These are phyloP conservation scores for Proisotoma minuta DNA, from an alignment of 2,888 invertebrate genomes.

Conservation along the genomic window DNA sequence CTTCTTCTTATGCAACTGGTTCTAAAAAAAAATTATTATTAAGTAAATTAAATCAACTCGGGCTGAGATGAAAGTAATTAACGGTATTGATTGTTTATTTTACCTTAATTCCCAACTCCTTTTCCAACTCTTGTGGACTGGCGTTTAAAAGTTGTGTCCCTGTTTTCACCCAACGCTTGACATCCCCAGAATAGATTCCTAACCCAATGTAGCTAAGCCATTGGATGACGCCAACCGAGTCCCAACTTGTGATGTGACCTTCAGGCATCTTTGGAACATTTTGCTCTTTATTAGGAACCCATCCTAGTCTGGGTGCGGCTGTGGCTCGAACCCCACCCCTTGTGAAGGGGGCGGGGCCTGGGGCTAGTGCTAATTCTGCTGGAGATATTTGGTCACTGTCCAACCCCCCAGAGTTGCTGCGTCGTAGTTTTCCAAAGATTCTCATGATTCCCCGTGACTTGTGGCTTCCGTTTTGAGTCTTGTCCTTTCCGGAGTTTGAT, in stretches of 20 bases:
- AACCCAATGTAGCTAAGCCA: slow-evolving; percentile 76
- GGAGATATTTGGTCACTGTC: slow-evolving; percentile 56
- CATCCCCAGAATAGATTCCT: slow-evolving; percentile 72
- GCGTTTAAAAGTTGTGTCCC: slow-evolving; percentile 75
- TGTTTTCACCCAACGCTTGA: slow-evolving; percentile 75
- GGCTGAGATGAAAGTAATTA: not conserved
- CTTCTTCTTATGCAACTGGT: slow-evolving; percentile 86
- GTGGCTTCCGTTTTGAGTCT: slow-evolving; percentile 39
- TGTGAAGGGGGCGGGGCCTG: slow-evolving; percentile 33
- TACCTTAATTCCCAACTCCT: slow-evolving; percentile 62
- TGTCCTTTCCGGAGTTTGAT: slow-evolving; percentile 19
- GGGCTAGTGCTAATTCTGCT: slow-evolving; percentile 19
- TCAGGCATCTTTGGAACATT: slow-evolving; percentile 54
- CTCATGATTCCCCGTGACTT: slow-evolving; percentile 44
- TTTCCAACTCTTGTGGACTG: slow-evolving; percentile 77
- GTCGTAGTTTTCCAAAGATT: slow-evolving; percentile 53
- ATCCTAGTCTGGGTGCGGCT: slow-evolving; percentile 66
- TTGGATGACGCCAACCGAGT: slow-evolving; percentile 70
- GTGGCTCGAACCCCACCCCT: slow-evolving; percentile 68
- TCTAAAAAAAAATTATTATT: slow-evolving; percentile 49
- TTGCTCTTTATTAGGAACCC: slow-evolving; percentile 51
- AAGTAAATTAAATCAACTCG: not conserved
- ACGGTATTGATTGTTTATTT: not conserved
- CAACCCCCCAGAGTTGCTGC: slow-evolving; percentile 66
- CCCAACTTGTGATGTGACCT: slow-evolving; percentile 74